Evolutionary conservation across 2,797 vertebrate species (phyloP).

Genomic region (Schizopygopsis malacanthus): DNA sequence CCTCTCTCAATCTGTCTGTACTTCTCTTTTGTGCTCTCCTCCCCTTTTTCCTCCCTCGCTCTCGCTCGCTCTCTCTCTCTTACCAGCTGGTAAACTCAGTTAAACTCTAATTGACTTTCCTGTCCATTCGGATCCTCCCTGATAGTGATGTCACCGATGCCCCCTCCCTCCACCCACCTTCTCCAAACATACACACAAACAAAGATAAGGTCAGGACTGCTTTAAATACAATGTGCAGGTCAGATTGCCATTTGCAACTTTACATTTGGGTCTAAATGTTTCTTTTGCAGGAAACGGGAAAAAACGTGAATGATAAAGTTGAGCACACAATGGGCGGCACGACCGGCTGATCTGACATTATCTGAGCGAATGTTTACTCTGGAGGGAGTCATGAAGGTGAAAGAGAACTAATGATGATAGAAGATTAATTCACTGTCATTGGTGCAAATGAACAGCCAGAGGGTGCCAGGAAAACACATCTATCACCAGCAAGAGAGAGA

Average conservation of each 20-base stretch:
- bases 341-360: slow-evolving; percentile 34
- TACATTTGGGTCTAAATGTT: slow-evolving; percentile 52
- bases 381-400: slow-evolving; percentile 46
- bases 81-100: slow-evolving; percentile 80
- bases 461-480: slow-evolving; percentile 50
- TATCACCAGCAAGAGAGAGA: slow-evolving; percentile 30
- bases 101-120: slow-evolving; percentile 82
- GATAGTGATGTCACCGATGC: slow-evolving; percentile 75
- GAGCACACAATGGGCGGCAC: slow-evolving; percentile 36
- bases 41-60: slow-evolving; percentile 73
- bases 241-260: slow-evolving; percentile 62
- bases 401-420: slow-evolving; percentile 50
- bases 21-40: slow-evolving; percentile 66
- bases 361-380: slow-evolving; percentile 50
- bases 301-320: slow-evolving; percentile 44
- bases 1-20: slow-evolving; percentile 65
- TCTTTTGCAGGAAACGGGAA: slow-evolving; percentile 51
- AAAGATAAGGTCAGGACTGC: slow-evolving; percentile 66
- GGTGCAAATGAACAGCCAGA: slow-evolving; percentile 32
- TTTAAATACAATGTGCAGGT: slow-evolving; percentile 55
- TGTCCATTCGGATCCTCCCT: slow-evolving; percentile 75
- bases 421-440: slow-evolving; percentile 53
- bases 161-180: slow-evolving; percentile 52
- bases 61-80: slow-evolving; percentile 66
- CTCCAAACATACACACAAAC: slow-evolving; percentile 50